Base-by-base conservation (phyloP, 2,113 vertebrate species). In the Nothocercus nigrocapillus region DNA sequence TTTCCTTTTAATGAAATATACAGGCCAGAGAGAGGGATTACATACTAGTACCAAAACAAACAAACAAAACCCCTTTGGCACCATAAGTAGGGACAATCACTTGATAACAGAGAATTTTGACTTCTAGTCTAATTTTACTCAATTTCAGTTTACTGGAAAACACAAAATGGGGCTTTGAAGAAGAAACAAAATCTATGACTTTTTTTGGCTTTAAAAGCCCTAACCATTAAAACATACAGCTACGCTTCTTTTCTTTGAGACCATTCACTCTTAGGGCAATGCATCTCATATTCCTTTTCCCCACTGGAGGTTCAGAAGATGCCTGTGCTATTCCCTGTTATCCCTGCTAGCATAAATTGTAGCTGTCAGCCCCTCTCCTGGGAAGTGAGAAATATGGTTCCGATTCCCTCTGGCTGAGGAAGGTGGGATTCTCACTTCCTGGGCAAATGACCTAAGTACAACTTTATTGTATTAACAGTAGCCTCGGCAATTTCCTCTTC, bases 391-490 rank as follows among this genome's bases (percentile, higher is more conserved):
- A 94, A 81, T 88, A 88, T 6, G 11, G 64, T 4, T 75, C 56
- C 74, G 61, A 25, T 73, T 21, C 49, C 14, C 27, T 54, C 17
- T 78, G 24, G 18, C 72, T 32, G 64, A 88, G 30, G 64, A 95
- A 95, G 54, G 56, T 92, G 77, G 30, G 51, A 94, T 94, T 51
- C 42, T 85, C 56, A 75, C 73, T 90, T 97, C 76, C 80, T 75
- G 32, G 34, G 69, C 0, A 1, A 93, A 73, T 61, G 69, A 28
- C 81, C 47, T 95, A 75, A 97, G 83, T 92, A 77, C 38, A 78
- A 28, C 59, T 34, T 92, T 94, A 94, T 78, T 75, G 13, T 49
- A 56, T 47, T 96, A 92, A 90, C 96, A 93, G 61, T 45, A 30
- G 77, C 77, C 42, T 64, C 64, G 70, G 61, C 53, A 74, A 64